phyloP scores from a whole-genome alignment of 2,888 invertebrate species.

The Ctenicera cuprea region DNA sequence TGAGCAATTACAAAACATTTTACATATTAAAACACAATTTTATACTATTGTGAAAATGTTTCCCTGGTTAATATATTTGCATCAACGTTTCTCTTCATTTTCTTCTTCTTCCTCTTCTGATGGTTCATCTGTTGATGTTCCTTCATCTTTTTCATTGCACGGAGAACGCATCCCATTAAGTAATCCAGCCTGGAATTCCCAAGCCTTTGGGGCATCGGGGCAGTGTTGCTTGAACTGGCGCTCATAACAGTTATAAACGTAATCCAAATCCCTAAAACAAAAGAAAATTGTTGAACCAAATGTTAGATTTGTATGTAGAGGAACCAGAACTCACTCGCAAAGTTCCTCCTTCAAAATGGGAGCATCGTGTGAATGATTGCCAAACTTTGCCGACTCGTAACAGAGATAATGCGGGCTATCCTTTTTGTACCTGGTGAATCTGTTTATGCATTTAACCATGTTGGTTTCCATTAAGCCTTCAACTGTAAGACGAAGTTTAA shows the following conservation, averaged over 20 bases:
- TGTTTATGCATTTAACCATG: conserved; percentile 40
- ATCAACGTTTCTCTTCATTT: no score
- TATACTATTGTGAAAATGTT: no score
- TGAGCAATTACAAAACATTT: no score
- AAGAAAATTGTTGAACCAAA: no score
- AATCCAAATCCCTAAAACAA: conserved; percentile 43
- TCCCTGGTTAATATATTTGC: no score
- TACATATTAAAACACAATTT: no score
- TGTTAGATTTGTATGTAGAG: no score
- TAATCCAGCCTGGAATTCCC: conserved; percentile 43
- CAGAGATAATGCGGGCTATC: conserved; percentile 33
- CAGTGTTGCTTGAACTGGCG: conserved; percentile 35
- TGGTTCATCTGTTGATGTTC: no score
- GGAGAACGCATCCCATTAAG: conserved; percentile 27
- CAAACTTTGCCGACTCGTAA: conserved; percentile 10
- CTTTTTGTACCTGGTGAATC: conserved; percentile 31
- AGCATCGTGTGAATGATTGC: background rate
- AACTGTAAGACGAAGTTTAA: conserved; percentile 22
- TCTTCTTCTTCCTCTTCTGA: no score
- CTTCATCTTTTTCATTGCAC: conserved; percentile 6
- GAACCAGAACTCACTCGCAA: conserved; percentile 38
- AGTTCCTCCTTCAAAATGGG: conserved; percentile 37
- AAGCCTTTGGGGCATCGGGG: conserved; percentile 38
- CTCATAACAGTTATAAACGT: conserved; percentile 40
- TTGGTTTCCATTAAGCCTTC: conserved; percentile 37